Base-by-base conservation (phyloP, 2,888 invertebrate species). In the Oxystoma pomonae region DNA sequence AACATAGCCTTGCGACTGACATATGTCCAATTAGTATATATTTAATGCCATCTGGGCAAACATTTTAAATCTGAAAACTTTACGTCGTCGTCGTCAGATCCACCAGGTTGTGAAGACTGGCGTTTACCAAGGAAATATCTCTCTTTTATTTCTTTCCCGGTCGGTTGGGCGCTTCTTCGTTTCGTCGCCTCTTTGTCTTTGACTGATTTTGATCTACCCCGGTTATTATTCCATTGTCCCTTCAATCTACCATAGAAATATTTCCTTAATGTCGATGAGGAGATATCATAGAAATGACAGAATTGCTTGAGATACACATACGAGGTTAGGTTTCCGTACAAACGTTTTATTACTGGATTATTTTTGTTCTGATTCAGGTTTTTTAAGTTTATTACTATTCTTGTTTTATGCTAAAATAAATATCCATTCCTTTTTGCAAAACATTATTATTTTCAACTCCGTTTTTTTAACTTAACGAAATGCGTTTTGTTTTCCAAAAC, bases 1-100 rank as follows among this genome's bases (percentile, higher is more conserved):
- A 52, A 61, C 59, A 9, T 20, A 19, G 16, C 49, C 19, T 70
- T 66, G 76, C 75, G 35, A 35, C 75, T 74, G 78, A 77, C 76
- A 72, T 72, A 76, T 71, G 78, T 78, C 78, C 78, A 78, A 78
- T 78, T 78, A 78, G 77, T 77, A 77, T 75, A 77, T 77, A 72
- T 78, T 77, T 77, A 75, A 77, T 75, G 76, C 75, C 76, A 76
- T 78, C 75, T 71, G 74, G 73, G 74, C 75, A 74, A 72, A 71
- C 71, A 12, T 35, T 71, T 74, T 72, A 76, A 75, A 76, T 77
- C 76, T 75, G 72, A 73, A 71, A 35, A 72, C 66, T 71, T 68
- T 69, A 70, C 65, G 71, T 70, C 71, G 63, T 50, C 64, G 62
- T 59, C 55, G 61, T n/a, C 57, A 55, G 59, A 61, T 62, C 60